phyloP scores from a whole-genome alignment of 2,113 vertebrate species.

The Epinephelus lanceolatus region DNA sequence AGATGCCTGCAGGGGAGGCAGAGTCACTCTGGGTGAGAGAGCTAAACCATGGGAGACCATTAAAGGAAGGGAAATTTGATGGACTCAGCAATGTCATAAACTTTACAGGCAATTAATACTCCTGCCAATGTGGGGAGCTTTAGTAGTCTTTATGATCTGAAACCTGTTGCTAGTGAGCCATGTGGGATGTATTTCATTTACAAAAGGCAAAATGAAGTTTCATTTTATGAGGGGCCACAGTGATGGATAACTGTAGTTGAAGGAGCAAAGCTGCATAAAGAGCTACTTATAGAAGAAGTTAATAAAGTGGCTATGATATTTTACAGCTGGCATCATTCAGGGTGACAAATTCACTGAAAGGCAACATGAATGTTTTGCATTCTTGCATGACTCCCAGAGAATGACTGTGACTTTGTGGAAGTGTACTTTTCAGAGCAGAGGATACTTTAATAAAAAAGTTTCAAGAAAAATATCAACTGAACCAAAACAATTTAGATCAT shows the following conservation, averaged over 20 bases:
- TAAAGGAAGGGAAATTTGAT: conserved; percentile 12
- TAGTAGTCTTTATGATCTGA: conserved; percentile 39
- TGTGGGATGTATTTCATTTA: conserved; percentile 48
- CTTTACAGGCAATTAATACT: conserved; percentile 57
- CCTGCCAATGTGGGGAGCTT: conserved; percentile 24
- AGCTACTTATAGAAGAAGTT: conserved; percentile 36
- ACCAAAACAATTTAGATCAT: not conserved
- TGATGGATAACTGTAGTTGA: conserved; percentile 55
- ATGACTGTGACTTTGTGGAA: not conserved
- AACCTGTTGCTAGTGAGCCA: conserved; percentile 45
- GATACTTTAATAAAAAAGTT: not conserved
- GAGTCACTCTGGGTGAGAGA: conserved; percentile 15
- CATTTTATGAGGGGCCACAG: conserved; percentile 27
- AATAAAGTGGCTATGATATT: conserved; percentile 40
- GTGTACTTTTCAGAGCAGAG: not conserved
- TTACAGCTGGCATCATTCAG: conserved; percentile 15
- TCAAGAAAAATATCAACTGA: not conserved
- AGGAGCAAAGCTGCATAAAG: conserved; percentile 27
- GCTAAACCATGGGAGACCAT: conserved; percentile 11
- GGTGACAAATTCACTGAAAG: not conserved
- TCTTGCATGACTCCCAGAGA: not conserved
- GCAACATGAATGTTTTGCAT: not conserved
- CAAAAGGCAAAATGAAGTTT: conserved; percentile 41
- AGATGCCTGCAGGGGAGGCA: conserved; percentile 33
- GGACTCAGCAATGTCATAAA: conserved; percentile 47